A percentile compares a stretch with the other conserved stretches of the same genome.
phyloP scores from a whole-genome alignment of 2,888 invertebrate species.

The Syrphus vitripennis region DNA sequence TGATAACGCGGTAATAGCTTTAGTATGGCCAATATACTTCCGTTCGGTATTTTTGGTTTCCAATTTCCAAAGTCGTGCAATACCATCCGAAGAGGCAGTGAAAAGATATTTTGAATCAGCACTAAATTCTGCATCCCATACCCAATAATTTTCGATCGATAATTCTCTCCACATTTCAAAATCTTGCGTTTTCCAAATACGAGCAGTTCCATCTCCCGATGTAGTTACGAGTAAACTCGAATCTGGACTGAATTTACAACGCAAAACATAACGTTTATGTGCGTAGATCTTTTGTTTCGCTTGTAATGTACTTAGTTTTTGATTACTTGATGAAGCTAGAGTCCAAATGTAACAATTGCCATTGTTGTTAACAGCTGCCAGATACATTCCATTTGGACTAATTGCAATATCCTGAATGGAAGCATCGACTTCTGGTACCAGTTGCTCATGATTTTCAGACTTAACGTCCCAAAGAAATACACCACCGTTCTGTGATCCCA shows the following conservation, averaged over 20 bases:
- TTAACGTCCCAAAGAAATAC: conserved; percentile 98
- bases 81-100: conserved; percentile 97
- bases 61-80: conserved; percentile 96
- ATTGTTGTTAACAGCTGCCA: conserved; percentile 98
- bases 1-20: conserved; percentile 95
- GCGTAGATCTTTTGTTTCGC: conserved; percentile 90
- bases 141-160: conserved; percentile 93
- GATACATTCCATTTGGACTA: conserved; percentile 91
- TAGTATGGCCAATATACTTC: conserved; percentile 97
- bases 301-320: conserved; percentile 86
- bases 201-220: conserved; percentile 96
- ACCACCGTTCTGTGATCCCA: conserved; percentile 96
- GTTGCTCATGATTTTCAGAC: conserved; percentile 91
- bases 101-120: conserved; percentile 96
- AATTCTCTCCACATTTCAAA: conserved; percentile 88
- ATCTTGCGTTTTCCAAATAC: conserved; percentile 93
- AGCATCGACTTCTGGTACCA: conserved; percentile 94
- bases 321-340: conserved; percentile 84
- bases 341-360: conserved; percentile 96
- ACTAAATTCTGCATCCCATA: conserved; percentile 99
- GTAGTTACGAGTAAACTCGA: conserved; percentile 96
- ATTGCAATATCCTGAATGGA: conserved; percentile 96
- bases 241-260: conserved; percentile 97
- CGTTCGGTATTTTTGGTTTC: conserved; percentile 91
- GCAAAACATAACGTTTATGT: conserved; percentile 93